Conservation (phyloP, 2,888 invertebrate genomes). For the Dasypogon diadema region DNA sequence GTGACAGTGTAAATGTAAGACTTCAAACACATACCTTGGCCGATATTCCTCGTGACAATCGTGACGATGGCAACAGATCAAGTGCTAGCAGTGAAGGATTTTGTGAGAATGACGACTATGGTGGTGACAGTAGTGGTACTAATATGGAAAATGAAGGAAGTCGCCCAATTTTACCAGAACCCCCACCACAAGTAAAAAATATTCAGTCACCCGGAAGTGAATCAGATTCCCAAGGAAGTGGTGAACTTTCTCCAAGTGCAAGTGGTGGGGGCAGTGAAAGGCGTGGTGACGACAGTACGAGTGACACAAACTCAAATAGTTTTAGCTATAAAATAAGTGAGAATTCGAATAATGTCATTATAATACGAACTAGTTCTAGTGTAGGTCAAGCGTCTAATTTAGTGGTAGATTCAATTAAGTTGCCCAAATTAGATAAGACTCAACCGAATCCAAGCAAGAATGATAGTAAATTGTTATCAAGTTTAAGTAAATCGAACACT, state of each 20-base stretch:
- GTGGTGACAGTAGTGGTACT: slow-evolving; percentile 76
- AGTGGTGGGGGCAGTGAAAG: slow-evolving; percentile 39
- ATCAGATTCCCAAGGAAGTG: slow-evolving; percentile 65
- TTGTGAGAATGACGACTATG: slow-evolving; percentile 92
- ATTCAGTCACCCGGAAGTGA: slow-evolving; percentile 58
- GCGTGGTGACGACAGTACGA: slow-evolving; percentile 36
- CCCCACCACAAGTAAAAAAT: neutral
- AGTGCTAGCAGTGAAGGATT: slow-evolving; percentile 97
- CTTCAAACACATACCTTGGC: slow-evolving; percentile 52
- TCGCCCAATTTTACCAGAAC: slow-evolving; percentile 58
- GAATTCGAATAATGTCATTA: slow-evolving; percentile 52
- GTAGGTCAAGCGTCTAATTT: slow-evolving; percentile 43
- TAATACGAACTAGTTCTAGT: slow-evolving; percentile 55
- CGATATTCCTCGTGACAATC: slow-evolving; percentile 47
- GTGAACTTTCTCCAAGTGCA: slow-evolving; percentile 57
- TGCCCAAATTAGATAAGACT: slow-evolving; percentile 28
- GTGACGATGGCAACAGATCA: slow-evolving; percentile 84
- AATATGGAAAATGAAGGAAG: slow-evolving; percentile 68
- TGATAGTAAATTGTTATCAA: slow-evolving; percentile 45
- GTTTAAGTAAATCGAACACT: slow-evolving; percentile 18
- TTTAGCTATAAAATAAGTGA: slow-evolving; percentile 55
- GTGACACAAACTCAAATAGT: slow-evolving; percentile 53
- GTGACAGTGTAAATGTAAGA: slow-evolving; percentile 64
- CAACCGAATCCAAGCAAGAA: slow-evolving; percentile 15
- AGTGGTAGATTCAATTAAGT: slow-evolving; percentile 12